Base-by-base conservation (phyloP, 2,113 vertebrate species). In the Blennius ocellaris region DNA sequence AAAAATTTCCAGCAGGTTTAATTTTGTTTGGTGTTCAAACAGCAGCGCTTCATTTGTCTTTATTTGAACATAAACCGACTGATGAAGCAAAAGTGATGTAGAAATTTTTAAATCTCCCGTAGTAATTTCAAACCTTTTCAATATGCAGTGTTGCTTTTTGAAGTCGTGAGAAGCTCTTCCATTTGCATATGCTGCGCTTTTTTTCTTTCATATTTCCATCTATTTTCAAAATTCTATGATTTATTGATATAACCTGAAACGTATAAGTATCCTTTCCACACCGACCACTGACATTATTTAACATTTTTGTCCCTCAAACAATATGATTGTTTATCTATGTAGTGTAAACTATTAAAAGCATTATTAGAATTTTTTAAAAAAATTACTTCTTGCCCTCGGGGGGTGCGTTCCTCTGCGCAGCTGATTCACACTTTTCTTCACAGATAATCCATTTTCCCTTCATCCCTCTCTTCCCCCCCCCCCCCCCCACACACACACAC, bases 371-470 rank as follows among this genome's bases (percentile, higher is more conserved):
- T 15, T 48, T 36, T n/a, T 45, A 73, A 45, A 11, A n/a, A 10
- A 15, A 79, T 69, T 16, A 54, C 16, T 14, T 67, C 30, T 37
- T 45, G 38, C 52, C 73, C 52, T 39, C 15, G 21, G 45, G 65
- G 74, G 71, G 15, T 55, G 11, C 41, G 36, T 69, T 76, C 73
- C 62, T 80, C 41, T 48, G 14, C 30, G 5, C 74, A 65, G 67
- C 69, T 68, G 71, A 83, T 75, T 71, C 1, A 8, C 64, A 70
- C 75, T 69, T 86, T 87, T 81, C 77, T 85, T 84, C 80, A 87
- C 72, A 54, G 69, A 76, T 84, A 87, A 87, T 84, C 84, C 79
- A 83, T 88, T 79, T 87, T 83, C 76, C 57, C 64, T 86, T 87
- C 84, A 80, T 86, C 83, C 78, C 66, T 37, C 17, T 57, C 76